Conservation (phyloP, 2,888 invertebrate species). For the Pristionchus arcanus region DNA sequence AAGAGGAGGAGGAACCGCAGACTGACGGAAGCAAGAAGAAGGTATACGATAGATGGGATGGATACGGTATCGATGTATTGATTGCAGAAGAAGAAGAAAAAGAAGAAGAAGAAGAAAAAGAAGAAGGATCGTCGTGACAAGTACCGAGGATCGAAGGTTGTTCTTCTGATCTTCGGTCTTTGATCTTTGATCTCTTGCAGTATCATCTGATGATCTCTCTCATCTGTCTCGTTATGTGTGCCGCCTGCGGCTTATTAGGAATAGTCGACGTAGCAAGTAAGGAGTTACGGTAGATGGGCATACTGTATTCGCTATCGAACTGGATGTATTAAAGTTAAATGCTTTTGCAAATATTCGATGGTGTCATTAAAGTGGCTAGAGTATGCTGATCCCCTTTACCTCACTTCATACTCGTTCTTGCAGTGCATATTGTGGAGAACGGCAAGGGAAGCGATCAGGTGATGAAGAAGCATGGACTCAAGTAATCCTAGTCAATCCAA, state of each 20-base stretch:
- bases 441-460: background rate
- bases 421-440: background rate
- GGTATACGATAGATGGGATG: background rate
- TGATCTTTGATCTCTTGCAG: conserved; percentile 46
- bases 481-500: background rate
- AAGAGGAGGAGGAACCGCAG: conserved; percentile 28
- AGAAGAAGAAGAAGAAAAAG: conserved; percentile 48
- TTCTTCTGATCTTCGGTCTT: background rate
- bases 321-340: no score
- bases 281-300: background rate
- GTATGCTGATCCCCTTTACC: background rate
- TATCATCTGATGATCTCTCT: conserved; percentile 34
- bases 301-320: background rate
- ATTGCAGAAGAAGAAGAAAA: conserved; percentile 22
- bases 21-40: conserved; percentile 27
- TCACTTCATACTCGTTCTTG: background rate
- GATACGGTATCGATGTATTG: background rate
- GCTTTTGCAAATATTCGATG: no score
- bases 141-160: conserved; percentile 42
- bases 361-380: background rate
- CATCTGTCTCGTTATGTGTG: background rate
- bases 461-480: background rate
- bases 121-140: conserved; percentile 45
- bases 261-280: background rate
- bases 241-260: background rate